Conservation (phyloP, 2,797 vertebrate genomes). For the Gallinago nigripennis region DNA sequence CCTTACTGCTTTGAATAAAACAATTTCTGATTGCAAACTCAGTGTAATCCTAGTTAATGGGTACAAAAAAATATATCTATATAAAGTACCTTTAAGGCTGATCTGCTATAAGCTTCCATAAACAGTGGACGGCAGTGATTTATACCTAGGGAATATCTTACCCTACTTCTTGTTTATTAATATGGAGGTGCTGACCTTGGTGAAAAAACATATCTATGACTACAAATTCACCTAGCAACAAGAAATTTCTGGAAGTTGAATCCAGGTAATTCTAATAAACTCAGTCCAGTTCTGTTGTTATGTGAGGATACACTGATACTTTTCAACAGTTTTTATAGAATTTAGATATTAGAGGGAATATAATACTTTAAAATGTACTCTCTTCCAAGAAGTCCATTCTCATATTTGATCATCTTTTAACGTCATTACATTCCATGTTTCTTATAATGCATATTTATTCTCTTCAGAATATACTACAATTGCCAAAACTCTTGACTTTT, state of each 20-base stretch:
- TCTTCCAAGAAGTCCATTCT: not conserved
- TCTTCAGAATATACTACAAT: not conserved
- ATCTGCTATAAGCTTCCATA: not conserved
- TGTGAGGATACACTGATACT: not conserved
- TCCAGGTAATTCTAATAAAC: not conserved
- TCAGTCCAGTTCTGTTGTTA: not conserved
- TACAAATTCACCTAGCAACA: slow-evolving; percentile 26
- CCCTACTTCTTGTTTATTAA: not conserved
- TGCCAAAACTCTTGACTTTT: not conserved
- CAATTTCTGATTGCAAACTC: not conserved
- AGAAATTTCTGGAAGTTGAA: not conserved
- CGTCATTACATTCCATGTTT: not conserved
- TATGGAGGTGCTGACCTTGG: not conserved
- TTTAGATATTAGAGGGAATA: not conserved
- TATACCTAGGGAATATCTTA: not conserved
- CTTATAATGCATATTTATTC: not conserved
- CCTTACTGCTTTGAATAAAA: not conserved
- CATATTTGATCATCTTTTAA: not conserved
- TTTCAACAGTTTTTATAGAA: not conserved
- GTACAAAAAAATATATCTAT: not conserved
- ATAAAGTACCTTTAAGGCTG: not conserved
- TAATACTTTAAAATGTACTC: not conserved
- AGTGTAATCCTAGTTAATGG: not conserved
- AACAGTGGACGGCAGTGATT: not conserved
- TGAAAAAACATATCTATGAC: not conserved